Percentiles rank a stretch among this genome's conserved stretches.
phyloP scores from a whole-genome alignment of 2,797 vertebrate genomes.

The Alca torda region DNA sequence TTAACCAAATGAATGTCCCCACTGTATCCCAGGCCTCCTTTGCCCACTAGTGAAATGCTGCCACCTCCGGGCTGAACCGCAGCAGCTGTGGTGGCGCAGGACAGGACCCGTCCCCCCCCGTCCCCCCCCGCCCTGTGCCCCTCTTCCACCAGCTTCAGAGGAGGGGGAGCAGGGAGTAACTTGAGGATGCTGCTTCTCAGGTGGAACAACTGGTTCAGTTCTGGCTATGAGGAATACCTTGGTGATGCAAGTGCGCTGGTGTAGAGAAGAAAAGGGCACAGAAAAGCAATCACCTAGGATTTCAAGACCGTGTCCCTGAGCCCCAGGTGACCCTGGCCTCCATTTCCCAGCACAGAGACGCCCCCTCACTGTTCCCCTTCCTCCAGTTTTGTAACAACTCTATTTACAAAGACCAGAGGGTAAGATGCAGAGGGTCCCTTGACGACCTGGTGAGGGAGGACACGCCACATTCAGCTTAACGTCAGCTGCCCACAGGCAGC shows the following conservation, averaged over 20 bases:
- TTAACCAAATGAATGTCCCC: conserved; percentile 33
- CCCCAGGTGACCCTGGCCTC: background rate
- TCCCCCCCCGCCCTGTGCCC: background rate
- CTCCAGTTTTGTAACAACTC: background rate
- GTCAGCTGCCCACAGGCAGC: background rate
- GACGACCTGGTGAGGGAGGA: background rate
- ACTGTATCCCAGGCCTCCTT: background rate
- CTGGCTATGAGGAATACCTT: background rate
- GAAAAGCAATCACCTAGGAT: background rate
- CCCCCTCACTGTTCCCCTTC: too few relatives aligned
- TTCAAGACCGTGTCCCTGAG: fast-evolving
- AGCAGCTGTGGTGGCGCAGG: background rate
- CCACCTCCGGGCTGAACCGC: conserved; percentile 52
- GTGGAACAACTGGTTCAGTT: background rate
- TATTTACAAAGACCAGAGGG: background rate
- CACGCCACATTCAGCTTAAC: background rate
- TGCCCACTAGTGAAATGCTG: conserved; percentile 68
- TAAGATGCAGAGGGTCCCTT: background rate
- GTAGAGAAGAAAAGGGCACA: background rate
- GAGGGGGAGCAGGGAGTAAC: background rate
- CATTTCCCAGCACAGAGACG: fast-evolving
- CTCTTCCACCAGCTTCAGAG: background rate
- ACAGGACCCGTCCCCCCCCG: background rate
- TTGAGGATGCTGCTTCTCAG: background rate
- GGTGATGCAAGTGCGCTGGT: background rate